Evolutionary conservation across 2,113 vertebrate genomes (phyloP).

Genomic region (Onychostoma macrolepis): DNA sequence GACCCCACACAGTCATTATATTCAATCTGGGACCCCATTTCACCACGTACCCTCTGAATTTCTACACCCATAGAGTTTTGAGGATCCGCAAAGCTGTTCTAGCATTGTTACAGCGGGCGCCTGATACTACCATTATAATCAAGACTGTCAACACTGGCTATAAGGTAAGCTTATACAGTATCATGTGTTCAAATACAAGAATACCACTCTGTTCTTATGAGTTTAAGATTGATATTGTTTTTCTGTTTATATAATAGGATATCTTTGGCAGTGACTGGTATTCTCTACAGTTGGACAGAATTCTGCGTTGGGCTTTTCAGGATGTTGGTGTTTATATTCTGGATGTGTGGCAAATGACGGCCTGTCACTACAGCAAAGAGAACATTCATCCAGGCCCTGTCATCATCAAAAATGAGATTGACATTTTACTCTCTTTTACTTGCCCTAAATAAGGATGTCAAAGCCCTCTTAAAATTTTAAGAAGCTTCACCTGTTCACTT

Average conservation of each 20-base stretch:
- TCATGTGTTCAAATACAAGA: background rate
- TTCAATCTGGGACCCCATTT: constrained; percentile 60
- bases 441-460: constrained; percentile 60
- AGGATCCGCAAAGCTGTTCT: constrained; percentile 48
- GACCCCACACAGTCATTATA: constrained; percentile 49
- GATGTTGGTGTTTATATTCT: constrained; percentile 58
- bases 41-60: constrained; percentile 55
- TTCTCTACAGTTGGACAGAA: constrained; percentile 61
- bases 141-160: constrained; percentile 62
- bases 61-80: constrained; percentile 42
- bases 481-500: no score
- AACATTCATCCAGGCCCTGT: constrained; percentile 50
- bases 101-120: constrained; percentile 50
- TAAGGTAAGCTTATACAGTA: constrained; percentile 20
- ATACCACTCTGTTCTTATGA: background rate
- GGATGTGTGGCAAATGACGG: constrained; percentile 67
- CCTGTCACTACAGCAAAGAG: constrained; percentile 58
- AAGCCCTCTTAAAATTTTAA: no score
- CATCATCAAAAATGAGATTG: constrained; percentile 59
- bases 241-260: constrained; percentile 18
- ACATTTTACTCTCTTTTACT: constrained; percentile 63
- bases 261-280: constrained; percentile 63
- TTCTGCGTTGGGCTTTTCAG: constrained; percentile 55
- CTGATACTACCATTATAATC: constrained; percentile 54
- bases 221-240: background rate